Conservation (phyloP, 2,113 vertebrate species). For the Drymodes brunneopygia region DNA sequence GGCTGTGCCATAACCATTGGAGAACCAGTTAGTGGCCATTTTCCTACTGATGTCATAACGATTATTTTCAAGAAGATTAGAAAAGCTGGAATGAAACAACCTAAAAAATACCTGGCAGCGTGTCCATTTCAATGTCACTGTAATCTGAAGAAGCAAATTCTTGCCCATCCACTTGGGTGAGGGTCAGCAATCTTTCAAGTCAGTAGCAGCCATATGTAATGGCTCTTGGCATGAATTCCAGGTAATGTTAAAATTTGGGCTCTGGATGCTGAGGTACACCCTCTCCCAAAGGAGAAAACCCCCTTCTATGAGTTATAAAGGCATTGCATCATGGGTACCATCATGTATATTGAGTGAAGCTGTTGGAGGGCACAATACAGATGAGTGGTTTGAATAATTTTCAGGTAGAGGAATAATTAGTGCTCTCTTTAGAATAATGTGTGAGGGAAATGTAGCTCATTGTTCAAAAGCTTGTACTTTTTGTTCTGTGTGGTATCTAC, state of each 20-base stretch:
- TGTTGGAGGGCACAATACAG: background rate
- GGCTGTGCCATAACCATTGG: background rate
- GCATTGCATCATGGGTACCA: background rate
- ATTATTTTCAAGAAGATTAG: background rate
- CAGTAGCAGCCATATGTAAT: background rate
- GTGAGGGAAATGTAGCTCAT: background rate
- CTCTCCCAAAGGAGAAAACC: background rate
- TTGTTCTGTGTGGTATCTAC: background rate
- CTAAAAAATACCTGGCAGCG: background rate
- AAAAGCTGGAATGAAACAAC: background rate
- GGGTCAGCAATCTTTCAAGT: background rate
- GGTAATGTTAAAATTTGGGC: background rate
- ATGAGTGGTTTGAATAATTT: background rate
- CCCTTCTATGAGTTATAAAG: background rate
- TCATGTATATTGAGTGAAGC: background rate
- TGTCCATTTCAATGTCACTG: background rate
- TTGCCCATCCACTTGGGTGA: background rate
- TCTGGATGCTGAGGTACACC: background rate
- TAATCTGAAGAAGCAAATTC: background rate
- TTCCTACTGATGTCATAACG: background rate
- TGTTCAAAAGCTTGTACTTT: background rate
- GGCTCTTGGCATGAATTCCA: background rate
- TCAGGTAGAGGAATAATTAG: background rate
- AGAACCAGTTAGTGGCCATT: background rate
- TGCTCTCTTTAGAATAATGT: background rate